Base-by-base conservation (phyloP, 2,113 vertebrate species). In the Chaetops frenatus region DNA sequence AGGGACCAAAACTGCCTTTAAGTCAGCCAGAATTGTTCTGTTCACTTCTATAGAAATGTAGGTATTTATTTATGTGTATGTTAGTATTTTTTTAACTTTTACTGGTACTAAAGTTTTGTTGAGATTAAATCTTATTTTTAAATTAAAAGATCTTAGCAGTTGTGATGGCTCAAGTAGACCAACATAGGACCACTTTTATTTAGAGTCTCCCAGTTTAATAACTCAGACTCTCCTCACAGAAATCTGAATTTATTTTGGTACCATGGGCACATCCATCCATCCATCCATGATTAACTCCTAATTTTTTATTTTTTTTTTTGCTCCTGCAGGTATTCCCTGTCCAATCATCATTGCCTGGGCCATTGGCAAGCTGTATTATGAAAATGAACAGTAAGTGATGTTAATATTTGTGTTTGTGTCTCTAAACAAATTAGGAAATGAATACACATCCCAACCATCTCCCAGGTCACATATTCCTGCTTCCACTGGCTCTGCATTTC, bases 311-410 rank as follows among this genome's bases (percentile, higher is more conserved):
- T 23, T 22, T 31, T 81, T 81, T 85, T 88, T 79, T 90, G 42
- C n/a, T 81, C 27, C 96, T 97, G 11, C 96, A 99, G 99, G 99
- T 97, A 98, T 99, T 77, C 99, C 99, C 22, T 99, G 97, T 82
- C 99, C 99, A 33, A 99, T 99, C 93, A 99, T 99, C 57, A 90
- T 99, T 3, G 98, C 98, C 92, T 99, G 99, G 99, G 99, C 98
- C 36, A 96, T 99, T 61, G 98, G 98, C 76, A 99, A 99, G 85
- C 96, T 99, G 7, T 98, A 98, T 97, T 99, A 99, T 81, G 99
- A 99, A 97, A 99, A 99, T 62, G 98, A 99, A 88, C 98, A 99
- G 99, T 99, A 97, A 98, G 99, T 98, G 82, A 31, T 12, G 6
- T 38, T 71, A 40, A 77, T 22, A 10, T 81, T 76, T 56, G 3